Evolutionary conservation across 2,797 vertebrate genomes (phyloP).

Genomic region (Bovichtus diacanthus): DNA sequence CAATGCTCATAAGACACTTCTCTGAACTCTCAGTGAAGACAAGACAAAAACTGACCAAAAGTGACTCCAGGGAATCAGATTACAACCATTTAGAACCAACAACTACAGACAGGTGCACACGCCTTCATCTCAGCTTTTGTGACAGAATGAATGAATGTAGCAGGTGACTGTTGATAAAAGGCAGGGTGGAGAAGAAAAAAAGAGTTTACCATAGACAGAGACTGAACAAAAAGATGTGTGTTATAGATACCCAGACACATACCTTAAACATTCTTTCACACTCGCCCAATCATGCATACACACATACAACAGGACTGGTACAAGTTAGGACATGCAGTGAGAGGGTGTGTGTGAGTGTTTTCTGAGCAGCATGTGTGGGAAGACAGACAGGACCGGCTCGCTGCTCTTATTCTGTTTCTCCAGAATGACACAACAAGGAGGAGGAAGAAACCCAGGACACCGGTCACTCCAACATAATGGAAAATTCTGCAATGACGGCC

Average conservation of each 20-base stretch:
- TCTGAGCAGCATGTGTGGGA: slow-evolving; percentile 50
- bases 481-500: slow-evolving; percentile 4
- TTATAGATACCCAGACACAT: slow-evolving; percentile 11
- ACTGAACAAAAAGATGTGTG: slow-evolving; percentile 20
- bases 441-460: slow-evolving; percentile 11
- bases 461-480: background rate
- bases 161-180: slow-evolving; percentile 46
- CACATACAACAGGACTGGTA: slow-evolving; percentile 19
- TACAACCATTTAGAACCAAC: slow-evolving; percentile 12
- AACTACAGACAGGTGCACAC: slow-evolving; percentile 22
- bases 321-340: slow-evolving; percentile 70
- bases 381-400: slow-evolving; percentile 46
- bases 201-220: background rate
- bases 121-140: slow-evolving; percentile 26
- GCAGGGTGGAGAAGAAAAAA: background rate
- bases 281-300: slow-evolving; percentile 27
- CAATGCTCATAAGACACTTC: background rate
- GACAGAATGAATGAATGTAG: slow-evolving; percentile 37
- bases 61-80: slow-evolving; percentile 34
- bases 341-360: slow-evolving; percentile 45
- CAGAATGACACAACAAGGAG: slow-evolving; percentile 48
- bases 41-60: background rate
- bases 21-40: background rate
- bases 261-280: slow-evolving; percentile 35
- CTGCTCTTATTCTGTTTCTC: slow-evolving; percentile 30